Evolutionary conservation across 2,888 invertebrate genomes (phyloP).

Genomic region (Unio delphinus): DNA sequence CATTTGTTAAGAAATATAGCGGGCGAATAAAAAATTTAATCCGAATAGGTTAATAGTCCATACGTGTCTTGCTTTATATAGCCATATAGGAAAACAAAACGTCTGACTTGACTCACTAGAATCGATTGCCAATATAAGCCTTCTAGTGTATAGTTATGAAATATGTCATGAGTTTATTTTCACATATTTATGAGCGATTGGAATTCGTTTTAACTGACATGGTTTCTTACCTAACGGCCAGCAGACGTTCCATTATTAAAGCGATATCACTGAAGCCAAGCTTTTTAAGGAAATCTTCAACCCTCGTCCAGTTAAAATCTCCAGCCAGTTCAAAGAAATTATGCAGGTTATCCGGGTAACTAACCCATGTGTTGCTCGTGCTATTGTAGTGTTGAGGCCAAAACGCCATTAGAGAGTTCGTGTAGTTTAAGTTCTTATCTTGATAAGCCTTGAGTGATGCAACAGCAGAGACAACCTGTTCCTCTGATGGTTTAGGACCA

Average conservation of each 20-base stretch:
- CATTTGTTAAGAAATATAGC: too few species aligned
- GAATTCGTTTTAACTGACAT: too few species aligned
- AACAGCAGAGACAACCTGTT: conserved; percentile 22
- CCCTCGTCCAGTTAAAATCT: conserved; percentile 27
- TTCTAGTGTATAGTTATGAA: too few species aligned
- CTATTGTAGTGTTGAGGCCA: conserved; percentile 59
- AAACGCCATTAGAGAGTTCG: conserved; percentile 57
- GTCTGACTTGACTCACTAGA: too few species aligned
- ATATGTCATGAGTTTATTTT: too few species aligned
- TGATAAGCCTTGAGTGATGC: conserved; percentile 42
- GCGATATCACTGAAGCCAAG: conserved; percentile 45
- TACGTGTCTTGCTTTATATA: too few species aligned
- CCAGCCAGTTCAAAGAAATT: conserved; percentile 41
- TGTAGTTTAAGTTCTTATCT: conserved; percentile 52
- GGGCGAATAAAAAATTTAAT: too few species aligned
- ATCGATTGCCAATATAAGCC: too few species aligned
- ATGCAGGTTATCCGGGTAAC: conserved; percentile 48
- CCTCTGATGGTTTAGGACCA: conserved; percentile 35
- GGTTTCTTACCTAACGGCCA: conserved; percentile 39
- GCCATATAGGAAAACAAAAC: too few species aligned
- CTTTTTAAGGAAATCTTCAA: conserved; percentile 44
- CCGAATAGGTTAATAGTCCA: too few species aligned
- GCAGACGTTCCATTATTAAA: conserved; percentile 35
- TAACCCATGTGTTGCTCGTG: conserved; percentile 40
- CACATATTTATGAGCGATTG: too few species aligned